Percentiles rank a stretch among this genome's conserved stretches.
These are phyloP conservation scores for Cetonia aurata DNA, from an alignment of 2,888 invertebrate genomes.

Conservation along the genomic window DNA sequence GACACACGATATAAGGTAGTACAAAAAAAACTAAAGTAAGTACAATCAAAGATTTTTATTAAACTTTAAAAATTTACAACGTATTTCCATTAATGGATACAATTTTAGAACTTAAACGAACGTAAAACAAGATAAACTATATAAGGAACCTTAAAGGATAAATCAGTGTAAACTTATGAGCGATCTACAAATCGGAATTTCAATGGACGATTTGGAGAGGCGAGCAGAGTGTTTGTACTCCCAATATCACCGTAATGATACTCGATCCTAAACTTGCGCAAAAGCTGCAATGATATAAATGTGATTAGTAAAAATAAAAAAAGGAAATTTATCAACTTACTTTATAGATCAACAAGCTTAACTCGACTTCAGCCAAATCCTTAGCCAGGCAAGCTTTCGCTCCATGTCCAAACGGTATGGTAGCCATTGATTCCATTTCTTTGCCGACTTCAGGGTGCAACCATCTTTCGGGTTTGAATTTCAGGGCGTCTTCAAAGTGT, in stretches of 20 bases:
- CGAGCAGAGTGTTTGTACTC: conserved; percentile 71
- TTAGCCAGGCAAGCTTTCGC: conserved; percentile 74
- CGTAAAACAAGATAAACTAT: conserved; percentile 11
- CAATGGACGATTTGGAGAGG: conserved; percentile 72
- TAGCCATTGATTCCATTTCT: conserved; percentile 69
- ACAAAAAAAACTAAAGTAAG: background rate
- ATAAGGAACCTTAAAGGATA: background rate
- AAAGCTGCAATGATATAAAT: conserved; percentile 66
- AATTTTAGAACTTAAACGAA: conserved; percentile 35
- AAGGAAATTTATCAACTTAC: conserved; percentile 60
- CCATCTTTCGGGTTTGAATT: conserved; percentile 77
- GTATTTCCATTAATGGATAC: background rate
- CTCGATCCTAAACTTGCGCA: conserved; percentile 74
- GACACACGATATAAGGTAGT: background rate
- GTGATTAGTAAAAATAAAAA: background rate
- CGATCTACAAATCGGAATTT: conserved; percentile 76
- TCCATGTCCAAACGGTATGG: conserved; percentile 76
- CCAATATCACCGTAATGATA: conserved; percentile 77
- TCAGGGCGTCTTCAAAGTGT: conserved; percentile 74
- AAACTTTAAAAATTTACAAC: background rate
- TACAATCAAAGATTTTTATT: background rate
- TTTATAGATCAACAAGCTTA: conserved; percentile 71
- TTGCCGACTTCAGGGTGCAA: conserved; percentile 60
- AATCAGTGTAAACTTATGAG: conserved; percentile 48
- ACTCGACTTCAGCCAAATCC: conserved; percentile 73